phyloP scores from a whole-genome alignment of 1,140 invertebrate genomes.

The Babylonia areolata region DNA sequence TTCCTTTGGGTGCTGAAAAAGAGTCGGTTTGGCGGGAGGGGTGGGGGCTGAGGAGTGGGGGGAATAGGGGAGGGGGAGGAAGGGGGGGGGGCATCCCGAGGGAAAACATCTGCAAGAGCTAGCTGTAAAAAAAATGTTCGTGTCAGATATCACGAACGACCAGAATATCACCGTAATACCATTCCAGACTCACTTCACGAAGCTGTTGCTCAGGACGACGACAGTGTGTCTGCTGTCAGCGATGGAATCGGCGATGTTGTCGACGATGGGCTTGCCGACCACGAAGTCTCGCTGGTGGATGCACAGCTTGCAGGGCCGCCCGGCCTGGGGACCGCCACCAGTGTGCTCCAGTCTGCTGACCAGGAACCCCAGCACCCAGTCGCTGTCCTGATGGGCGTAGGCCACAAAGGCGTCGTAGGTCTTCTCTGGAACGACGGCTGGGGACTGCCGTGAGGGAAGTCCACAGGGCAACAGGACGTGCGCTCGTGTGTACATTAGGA shows the following conservation, averaged over 20 bases:
- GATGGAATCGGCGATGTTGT: slow-evolving; percentile 93
- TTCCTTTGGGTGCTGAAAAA: too few species aligned
- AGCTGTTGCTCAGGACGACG: slow-evolving; percentile 94
- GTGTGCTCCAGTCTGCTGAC: slow-evolving; percentile 51
- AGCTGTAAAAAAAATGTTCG: too few species aligned
- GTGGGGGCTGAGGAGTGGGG: too few species aligned
- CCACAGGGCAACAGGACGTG: slow-evolving; percentile 54
- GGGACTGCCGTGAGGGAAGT: neutral
- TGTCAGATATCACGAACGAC: too few species aligned
- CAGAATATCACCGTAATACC: too few species aligned
- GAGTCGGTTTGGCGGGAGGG: too few species aligned
- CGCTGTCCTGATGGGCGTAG: slow-evolving; percentile 56
- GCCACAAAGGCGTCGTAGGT: slow-evolving; percentile 64
- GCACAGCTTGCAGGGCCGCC: slow-evolving; percentile 55
- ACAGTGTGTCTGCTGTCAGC: slow-evolving; percentile 92
- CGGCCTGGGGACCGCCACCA: too few species aligned
- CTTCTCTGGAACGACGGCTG: slow-evolving; percentile 35
- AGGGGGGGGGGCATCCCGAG: too few species aligned
- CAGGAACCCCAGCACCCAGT: slow-evolving; percentile 57
- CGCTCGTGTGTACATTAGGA: slow-evolving; percentile 56
- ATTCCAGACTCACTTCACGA: slow-evolving; percentile 81
- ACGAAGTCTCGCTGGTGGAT: slow-evolving; percentile 66
- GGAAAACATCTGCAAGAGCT: too few species aligned
- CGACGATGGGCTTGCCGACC: slow-evolving; percentile 79
- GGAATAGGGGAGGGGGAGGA: too few species aligned